A percentile compares a stretch with the other conserved stretches of the same genome.
These are phyloP conservation scores for Latheticus oryzae DNA, from an alignment of 2,888 invertebrate species.

Conservation along the genomic window DNA sequence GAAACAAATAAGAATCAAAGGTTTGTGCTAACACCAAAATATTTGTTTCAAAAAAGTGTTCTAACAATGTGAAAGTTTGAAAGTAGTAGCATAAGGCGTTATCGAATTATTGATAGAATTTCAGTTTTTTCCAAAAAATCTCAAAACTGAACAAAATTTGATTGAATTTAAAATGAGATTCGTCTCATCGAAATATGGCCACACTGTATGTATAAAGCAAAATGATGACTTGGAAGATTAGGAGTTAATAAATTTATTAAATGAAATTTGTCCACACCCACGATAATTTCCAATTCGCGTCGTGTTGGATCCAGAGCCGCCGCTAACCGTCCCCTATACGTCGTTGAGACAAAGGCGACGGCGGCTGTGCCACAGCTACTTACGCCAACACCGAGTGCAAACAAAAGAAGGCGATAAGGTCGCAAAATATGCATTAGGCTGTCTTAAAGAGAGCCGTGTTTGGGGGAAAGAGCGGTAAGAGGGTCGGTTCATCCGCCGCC, in stretches of 20 bases:
- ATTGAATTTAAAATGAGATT: too few relatives aligned
- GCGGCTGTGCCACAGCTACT: conserved; percentile 50
- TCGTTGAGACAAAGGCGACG: conserved; percentile 40
- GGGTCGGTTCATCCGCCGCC: conserved; percentile 40
- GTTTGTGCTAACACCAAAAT: too few relatives aligned
- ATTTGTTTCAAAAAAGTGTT: too few relatives aligned
- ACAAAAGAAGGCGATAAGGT: conserved; percentile 62
- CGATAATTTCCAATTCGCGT: conserved; percentile 36
- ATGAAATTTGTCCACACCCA: conserved; percentile 21
- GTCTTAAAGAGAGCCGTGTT: conserved; percentile 62
- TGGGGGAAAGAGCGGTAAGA: conserved; percentile 47
- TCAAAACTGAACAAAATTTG: too few relatives aligned
- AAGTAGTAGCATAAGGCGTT: too few relatives aligned
- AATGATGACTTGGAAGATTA: too few relatives aligned
- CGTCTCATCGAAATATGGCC: too few relatives aligned
- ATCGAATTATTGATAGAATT: too few relatives aligned
- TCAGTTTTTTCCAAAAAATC: too few relatives aligned
- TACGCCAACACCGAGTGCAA: conserved; percentile 54
- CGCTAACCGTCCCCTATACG: conserved; percentile 20
- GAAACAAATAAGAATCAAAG: too few relatives aligned
- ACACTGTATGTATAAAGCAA: too few relatives aligned
- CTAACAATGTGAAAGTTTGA: too few relatives aligned
- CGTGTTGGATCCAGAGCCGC: conserved; percentile 8
- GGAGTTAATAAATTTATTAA: conserved; percentile 17
- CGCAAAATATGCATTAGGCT: conserved; percentile 63